Evolutionary conservation across 2,888 invertebrate species (phyloP).

Genomic region (Seira sanloemensis): DNA sequence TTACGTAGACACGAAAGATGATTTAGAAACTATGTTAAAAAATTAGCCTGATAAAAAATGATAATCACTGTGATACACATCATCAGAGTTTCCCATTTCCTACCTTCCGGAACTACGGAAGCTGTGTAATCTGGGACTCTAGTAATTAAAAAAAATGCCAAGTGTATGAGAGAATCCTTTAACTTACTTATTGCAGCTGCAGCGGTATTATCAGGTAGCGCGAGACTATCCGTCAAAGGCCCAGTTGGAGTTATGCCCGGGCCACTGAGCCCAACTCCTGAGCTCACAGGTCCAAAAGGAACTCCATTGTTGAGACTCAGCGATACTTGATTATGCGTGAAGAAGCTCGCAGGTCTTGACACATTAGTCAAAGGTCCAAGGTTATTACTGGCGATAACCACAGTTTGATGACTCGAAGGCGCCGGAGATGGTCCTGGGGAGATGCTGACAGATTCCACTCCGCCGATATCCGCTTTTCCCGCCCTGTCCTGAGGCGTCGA

Average conservation of each 20-base stretch:
- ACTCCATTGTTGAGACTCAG: constrained; percentile 47
- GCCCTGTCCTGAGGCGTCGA: not conserved
- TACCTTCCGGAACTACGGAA: not conserved
- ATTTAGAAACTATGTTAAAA: constrained; percentile 33
- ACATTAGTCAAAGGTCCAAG: constrained; percentile 41
- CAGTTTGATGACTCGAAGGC: constrained; percentile 37
- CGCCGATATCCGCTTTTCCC: not conserved
- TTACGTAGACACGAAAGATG: too few relatives aligned
- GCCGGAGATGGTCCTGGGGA: constrained; percentile 43
- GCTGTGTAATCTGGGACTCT: not conserved
- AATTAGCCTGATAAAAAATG: constrained; percentile 11
- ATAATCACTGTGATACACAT: not conserved
- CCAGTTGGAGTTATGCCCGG: constrained; percentile 56
- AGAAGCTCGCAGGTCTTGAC: constrained; percentile 46
- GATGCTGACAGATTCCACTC: not conserved
- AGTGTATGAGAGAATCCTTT: not conserved
- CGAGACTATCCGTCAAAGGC: constrained; percentile 46
- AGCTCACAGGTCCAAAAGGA: constrained; percentile 45
- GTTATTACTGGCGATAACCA: constrained; percentile 39
- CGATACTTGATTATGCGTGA: constrained; percentile 36
- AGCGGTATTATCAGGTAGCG: constrained; percentile 50
- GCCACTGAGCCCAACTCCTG: constrained; percentile 28
- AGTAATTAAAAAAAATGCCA: not conserved
- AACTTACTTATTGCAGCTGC: constrained; percentile 56
- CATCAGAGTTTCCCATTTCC: not conserved